A percentile compares a stretch with the other conserved stretches of the same genome.
Evolutionary conservation across 2,888 invertebrate genomes (phyloP).

Genomic region (Cactoblastis cactorum): DNA sequence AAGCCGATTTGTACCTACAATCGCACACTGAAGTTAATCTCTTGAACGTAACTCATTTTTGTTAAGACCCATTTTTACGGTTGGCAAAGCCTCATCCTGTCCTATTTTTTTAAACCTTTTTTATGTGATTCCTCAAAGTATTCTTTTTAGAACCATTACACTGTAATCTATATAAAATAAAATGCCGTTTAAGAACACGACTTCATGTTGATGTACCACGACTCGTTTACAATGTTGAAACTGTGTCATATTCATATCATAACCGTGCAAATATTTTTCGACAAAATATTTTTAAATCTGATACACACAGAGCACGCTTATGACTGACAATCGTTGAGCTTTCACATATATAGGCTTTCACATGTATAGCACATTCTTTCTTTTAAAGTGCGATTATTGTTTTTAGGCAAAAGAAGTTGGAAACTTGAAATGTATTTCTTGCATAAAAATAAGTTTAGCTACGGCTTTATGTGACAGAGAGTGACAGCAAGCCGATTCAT

Average conservation of each 20-base stretch:
- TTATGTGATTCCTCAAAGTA: no score
- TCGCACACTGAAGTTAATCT: background rate
- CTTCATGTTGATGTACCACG: background rate
- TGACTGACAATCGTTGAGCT: no score
- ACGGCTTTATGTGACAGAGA: conserved; percentile 49
- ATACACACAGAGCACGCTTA: background rate
- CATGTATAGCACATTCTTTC: background rate
- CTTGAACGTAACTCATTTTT: background rate
- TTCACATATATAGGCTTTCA: conserved; percentile 10
- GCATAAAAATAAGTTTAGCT: conserved; percentile 53
- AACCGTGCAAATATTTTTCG: conserved; percentile 1
- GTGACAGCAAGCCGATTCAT: conserved; percentile 50
- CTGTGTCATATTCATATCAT: background rate
- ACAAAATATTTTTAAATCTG: background rate
- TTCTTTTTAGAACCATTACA: no score
- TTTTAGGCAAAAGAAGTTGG: conserved; percentile 25
- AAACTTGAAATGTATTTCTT: conserved; percentile 51
- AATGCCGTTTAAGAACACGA: background rate
- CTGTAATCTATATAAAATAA: background rate
- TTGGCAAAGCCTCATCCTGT: background rate
- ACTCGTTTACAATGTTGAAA: conserved; percentile 4
- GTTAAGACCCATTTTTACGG: conserved; percentile 2
- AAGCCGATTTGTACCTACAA: conserved; percentile 31
- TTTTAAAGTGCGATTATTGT: background rate
- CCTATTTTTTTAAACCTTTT: no score